Base-by-base conservation (phyloP, 2,113 vertebrate species). In the Turnix velox region DNA sequence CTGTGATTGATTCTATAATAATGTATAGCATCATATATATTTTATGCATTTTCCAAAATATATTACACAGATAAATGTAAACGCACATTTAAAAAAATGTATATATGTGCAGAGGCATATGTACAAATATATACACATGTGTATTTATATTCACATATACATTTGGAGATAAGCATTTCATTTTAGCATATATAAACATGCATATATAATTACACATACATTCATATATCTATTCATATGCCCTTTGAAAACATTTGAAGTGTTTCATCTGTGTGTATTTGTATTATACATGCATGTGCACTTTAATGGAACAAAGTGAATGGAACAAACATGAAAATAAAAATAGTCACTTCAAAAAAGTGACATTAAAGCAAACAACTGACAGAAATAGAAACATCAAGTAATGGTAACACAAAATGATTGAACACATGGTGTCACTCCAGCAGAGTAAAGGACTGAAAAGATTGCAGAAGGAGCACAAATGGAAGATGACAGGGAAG, bases 401-500 rank as follows among this genome's bases (percentile, higher is more conserved):
- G 6, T 31, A 77, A 67, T 55, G 4, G 7, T 33, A 69, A 57
- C 4, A 63, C 68, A 71, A 87, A 85, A 30, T 35, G 43, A 22
- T 51, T 76, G 30, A 51, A 49, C 2, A 27, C 1, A 8, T 23
- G 15, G 30, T 1, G 4, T 30, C 2, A 2, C 14, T 27, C 10
- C 28, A 81, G 14, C 15, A 71, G 33, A 61, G 4, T 45, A 31
- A 66, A 81, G 35, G 10, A 45, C 14, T n/a, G 61, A 54, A 65
- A 72, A 42, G 7, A 30, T 2, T 73, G 18, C 12, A 76, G 25
- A 73, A 77, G 6, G 3, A 51, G 31, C 37, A 84, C 3, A 15
- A 48, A 49, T 28, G 25, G 16, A 72, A 9, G 4, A 27, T 27
- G 35, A 43, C 7, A 43, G 33, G 76, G 45, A 40, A 80, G 11